Evolutionary conservation across 2,888 invertebrate species (phyloP).

Genomic region (Lamellibrachia satsuma): DNA sequence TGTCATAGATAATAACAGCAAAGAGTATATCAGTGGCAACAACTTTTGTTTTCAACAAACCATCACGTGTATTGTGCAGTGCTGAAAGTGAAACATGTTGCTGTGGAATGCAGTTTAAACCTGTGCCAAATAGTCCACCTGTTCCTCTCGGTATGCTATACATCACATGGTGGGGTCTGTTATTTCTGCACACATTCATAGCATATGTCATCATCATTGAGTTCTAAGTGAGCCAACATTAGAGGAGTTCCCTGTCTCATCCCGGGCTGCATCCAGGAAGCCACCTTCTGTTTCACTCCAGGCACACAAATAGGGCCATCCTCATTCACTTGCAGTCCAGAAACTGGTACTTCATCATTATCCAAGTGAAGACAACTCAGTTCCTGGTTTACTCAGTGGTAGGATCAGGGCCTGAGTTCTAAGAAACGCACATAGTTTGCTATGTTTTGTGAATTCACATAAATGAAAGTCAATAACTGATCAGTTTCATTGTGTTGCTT

Average conservation of each 20-base stretch:
- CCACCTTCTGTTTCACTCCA: background rate
- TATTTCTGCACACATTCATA: background rate
- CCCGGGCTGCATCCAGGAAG: background rate
- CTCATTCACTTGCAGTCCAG: background rate
- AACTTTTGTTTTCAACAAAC: background rate
- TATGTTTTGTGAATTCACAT: too few species aligned
- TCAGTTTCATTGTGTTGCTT: too few species aligned
- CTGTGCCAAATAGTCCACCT: background rate
- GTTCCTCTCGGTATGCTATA: background rate
- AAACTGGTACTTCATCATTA: background rate
- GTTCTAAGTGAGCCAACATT: background rate
- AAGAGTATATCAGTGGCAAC: background rate
- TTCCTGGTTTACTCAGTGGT: background rate
- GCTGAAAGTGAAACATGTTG: background rate
- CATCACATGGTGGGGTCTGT: background rate
- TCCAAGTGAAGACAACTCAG: background rate
- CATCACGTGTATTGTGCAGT: background rate
- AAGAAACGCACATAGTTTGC: background rate
- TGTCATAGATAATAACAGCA: background rate
- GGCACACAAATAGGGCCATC: background rate
- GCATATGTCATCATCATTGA: background rate
- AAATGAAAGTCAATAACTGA: background rate
- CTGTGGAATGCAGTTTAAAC: background rate
- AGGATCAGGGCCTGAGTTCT: background rate
- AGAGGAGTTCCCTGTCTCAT: background rate